phyloP scores from a whole-genome alignment of 2,113 vertebrate species.

The Eublepharis macularius region DNA sequence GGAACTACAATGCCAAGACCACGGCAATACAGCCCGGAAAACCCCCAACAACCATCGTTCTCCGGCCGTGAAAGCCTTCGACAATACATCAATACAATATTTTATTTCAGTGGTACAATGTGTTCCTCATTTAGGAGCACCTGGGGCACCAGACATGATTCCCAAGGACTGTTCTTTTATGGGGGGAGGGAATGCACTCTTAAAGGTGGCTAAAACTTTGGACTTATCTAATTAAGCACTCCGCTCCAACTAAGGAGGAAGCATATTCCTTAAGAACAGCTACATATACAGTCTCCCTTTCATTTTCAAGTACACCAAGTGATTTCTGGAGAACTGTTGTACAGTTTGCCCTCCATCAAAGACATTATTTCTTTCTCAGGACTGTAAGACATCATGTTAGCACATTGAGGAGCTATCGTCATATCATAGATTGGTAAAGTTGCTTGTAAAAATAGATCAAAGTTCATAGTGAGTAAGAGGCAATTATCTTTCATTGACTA shows the following conservation, averaged over 20 bases:
- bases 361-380: background rate
- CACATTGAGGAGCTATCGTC: background rate
- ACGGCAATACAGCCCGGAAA: too few species aligned
- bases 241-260: background rate
- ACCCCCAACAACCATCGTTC: too few species aligned
- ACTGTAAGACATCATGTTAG: background rate
- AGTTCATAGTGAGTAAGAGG: background rate
- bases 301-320: background rate
- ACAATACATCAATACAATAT: too few species aligned
- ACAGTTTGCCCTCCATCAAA: background rate
- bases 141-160: too few species aligned
- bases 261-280: background rate
- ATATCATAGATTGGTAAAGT: background rate
- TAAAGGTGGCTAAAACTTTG: background rate
- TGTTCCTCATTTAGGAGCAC: too few species aligned
- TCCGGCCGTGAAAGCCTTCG: too few species aligned
- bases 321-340: background rate
- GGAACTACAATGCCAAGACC: too few species aligned
- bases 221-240: background rate
- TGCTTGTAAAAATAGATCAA: background rate
- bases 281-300: background rate
- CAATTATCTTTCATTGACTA: background rate
- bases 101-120: too few species aligned
- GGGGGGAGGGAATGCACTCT: background rate
- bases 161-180: too few species aligned